phyloP scores from a whole-genome alignment of 1,140 invertebrate genomes.

The Ceratina australensis region DNA sequence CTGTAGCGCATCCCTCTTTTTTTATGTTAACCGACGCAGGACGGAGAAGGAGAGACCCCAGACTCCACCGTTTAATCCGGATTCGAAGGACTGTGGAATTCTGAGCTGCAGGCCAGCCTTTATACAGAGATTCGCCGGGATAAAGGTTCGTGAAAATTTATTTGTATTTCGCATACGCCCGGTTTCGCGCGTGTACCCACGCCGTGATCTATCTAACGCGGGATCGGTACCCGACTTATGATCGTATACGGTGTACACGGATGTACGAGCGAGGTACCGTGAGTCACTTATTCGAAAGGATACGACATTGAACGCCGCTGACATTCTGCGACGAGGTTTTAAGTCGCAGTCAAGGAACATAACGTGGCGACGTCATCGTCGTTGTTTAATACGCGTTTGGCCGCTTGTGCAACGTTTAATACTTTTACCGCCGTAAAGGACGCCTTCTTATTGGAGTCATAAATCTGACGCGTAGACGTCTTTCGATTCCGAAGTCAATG shows the following conservation, averaged over 20 bases:
- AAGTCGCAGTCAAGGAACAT: background rate
- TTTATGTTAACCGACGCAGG: conserved; percentile 62
- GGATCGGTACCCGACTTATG: background rate
- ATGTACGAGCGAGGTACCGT: conserved; percentile 30
- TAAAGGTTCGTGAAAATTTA: conserved; percentile 83
- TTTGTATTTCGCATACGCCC: background rate
- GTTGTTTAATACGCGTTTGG: background rate
- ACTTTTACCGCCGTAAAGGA: background rate
- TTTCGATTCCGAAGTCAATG: background rate
- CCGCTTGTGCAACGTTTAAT: background rate
- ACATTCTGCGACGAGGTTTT: conserved; percentile 16
- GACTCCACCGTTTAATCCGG: conserved; percentile 83
- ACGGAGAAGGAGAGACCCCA: conserved; percentile 81
- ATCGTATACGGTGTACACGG: conserved; percentile 1
- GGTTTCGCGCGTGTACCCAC: background rate
- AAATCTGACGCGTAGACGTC: no score
- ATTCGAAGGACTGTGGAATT: conserved; percentile 90
- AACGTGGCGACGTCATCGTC: background rate
- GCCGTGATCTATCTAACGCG: background rate
- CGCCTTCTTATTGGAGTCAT: no score
- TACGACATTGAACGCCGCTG: conserved; percentile 23
- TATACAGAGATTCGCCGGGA: conserved; percentile 91
- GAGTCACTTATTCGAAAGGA: conserved; percentile 47
- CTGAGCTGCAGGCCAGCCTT: conserved; percentile 88
- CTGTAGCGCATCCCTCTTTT: background rate